These are phyloP conservation scores for Phthorimaea operculella DNA, from an alignment of 1,140 invertebrate species.

Conservation along the genomic window DNA sequence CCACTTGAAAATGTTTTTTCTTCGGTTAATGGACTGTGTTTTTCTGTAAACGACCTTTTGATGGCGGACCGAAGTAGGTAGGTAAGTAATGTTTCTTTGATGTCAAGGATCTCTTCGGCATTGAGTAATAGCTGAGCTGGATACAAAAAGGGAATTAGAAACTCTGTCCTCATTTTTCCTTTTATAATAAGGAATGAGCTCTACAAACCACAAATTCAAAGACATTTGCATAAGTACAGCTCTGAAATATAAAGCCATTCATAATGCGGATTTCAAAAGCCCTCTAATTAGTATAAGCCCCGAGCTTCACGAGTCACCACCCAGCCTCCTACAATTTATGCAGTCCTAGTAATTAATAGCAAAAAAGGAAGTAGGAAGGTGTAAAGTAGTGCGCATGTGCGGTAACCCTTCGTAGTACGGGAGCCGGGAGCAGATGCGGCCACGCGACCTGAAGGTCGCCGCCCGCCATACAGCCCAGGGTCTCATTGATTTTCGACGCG, in stretches of 20 bases:
- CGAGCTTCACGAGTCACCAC: no score
- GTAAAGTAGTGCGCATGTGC: conserved; percentile 37
- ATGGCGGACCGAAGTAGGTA: not conserved
- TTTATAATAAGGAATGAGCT: no score
- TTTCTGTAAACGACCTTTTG: not conserved
- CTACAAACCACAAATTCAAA: no score
- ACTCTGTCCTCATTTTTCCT: not conserved
- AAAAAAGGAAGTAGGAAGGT: not conserved
- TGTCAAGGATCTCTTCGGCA: not conserved
- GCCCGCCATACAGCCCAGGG: conserved; percentile 45
- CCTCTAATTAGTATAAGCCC: not conserved
- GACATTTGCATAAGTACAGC: no score
- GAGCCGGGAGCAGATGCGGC: conserved; percentile 27
- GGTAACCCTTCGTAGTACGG: conserved; percentile 41
- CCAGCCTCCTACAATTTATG: no score
- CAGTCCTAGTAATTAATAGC: not conserved
- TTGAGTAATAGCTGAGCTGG: not conserved
- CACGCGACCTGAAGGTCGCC: conserved; percentile 40
- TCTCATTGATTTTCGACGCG: conserved; percentile 54
- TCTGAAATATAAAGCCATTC: no score
- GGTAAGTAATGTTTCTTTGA: not conserved
- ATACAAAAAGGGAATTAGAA: not conserved
- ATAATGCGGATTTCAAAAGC: not conserved
- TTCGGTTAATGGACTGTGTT: not conserved
- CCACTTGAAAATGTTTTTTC: not conserved